phyloP scores from a whole-genome alignment of 2,888 invertebrate genomes.

The Hanleya hanleyi region DNA sequence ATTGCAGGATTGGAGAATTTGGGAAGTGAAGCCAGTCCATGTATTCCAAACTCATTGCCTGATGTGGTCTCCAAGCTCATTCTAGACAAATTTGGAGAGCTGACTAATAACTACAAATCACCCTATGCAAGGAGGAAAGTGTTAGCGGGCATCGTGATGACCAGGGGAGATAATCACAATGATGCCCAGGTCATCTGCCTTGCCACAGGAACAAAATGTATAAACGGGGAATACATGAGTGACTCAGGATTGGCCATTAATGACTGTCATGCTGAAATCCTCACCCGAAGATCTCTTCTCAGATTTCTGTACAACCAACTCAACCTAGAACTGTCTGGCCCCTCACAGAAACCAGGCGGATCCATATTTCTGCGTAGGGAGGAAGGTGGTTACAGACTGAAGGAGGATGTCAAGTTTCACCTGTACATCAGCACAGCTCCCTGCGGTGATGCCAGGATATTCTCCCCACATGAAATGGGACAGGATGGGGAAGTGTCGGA shows the following conservation, averaged over 20 bases:
- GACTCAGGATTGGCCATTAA: constrained; percentile 89
- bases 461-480: constrained; percentile 86
- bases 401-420: constrained; percentile 87
- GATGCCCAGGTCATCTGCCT: constrained; percentile 75
- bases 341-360: constrained; percentile 46
- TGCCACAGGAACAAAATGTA: constrained; percentile 95
- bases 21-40: constrained; percentile 14
- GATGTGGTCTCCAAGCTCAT: constrained; percentile 69
- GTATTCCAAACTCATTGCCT: constrained; percentile 50
- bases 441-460: constrained; percentile 95
- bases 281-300: constrained; percentile 80
- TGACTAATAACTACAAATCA: constrained; percentile 64
- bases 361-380: constrained; percentile 76
- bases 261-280: constrained; percentile 98
- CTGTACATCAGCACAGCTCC: constrained; percentile 98
- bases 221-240: constrained; percentile 94
- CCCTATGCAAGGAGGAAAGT: constrained; percentile 82
- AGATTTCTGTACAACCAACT: constrained; percentile 75
- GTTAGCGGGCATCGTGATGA: constrained; percentile 96
- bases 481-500: constrained; percentile 73
- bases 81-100: constrained; percentile 66
- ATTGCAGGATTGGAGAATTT: constrained; percentile 27
- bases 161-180: constrained; percentile 69
- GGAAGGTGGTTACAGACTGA: constrained; percentile 74
- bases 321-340: constrained; percentile 77